phyloP scores from a whole-genome alignment of 2,113 vertebrate species.

The Epinephelus fuscoguttatus region DNA sequence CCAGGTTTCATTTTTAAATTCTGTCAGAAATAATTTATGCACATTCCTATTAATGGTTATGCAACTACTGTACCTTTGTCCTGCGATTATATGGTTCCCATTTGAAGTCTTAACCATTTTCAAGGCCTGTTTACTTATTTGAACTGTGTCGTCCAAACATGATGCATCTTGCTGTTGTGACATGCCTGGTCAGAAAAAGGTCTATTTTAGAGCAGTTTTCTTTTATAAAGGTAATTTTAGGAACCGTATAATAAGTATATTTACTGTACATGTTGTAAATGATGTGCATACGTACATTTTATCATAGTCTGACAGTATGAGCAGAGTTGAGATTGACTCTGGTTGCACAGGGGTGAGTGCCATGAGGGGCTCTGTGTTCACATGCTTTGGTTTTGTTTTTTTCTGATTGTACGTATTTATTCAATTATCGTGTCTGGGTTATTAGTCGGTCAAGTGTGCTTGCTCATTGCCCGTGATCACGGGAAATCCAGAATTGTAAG shows the following conservation, averaged over 20 bases:
- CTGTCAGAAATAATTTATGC: slow-evolving; percentile 57
- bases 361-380: slow-evolving; percentile 64
- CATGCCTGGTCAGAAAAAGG: slow-evolving; percentile 42
- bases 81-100: slow-evolving; percentile 41
- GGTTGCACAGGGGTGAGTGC: slow-evolving; percentile 54
- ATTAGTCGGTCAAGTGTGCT: slow-evolving; percentile 36
- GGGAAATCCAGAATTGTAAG: slow-evolving; percentile 72
- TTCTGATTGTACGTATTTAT: slow-evolving; percentile 27
- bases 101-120: slow-evolving; percentile 61
- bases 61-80: slow-evolving; percentile 61
- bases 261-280: slow-evolving; percentile 69
- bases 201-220: slow-evolving; percentile 61
- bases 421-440: slow-evolving; percentile 37
- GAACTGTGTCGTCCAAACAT: slow-evolving; percentile 32
- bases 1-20: slow-evolving; percentile 31
- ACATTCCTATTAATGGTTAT: slow-evolving; percentile 76
- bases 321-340: slow-evolving; percentile 23
- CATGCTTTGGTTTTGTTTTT: slow-evolving; percentile 17
- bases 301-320: slow-evolving; percentile 27
- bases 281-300: slow-evolving; percentile 40
- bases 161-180: slow-evolving; percentile 55
- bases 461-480: slow-evolving; percentile 1
- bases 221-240: slow-evolving; percentile 47
- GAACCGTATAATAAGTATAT: slow-evolving; percentile 31
- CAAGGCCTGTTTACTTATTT: slow-evolving; percentile 51